Evolutionary conservation across 2,888 invertebrate genomes (phyloP).

Genomic region (Athalia cordata): DNA sequence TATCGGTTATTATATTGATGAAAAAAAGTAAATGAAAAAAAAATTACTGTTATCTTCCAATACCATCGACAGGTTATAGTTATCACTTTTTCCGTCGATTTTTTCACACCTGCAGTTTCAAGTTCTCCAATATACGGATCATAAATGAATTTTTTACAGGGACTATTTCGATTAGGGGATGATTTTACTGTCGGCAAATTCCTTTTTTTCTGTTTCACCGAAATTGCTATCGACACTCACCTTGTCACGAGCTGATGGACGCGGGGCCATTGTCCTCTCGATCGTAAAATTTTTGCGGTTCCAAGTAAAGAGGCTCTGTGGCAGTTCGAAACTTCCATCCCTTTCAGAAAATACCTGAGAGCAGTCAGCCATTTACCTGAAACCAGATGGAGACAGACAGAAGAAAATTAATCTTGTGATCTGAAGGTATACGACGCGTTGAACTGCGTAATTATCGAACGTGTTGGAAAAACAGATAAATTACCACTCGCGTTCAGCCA

Average conservation of each 20-base stretch:
- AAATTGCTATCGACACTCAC: conserved; percentile 68
- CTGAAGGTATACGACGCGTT: neutral
- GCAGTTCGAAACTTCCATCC: conserved; percentile 75
- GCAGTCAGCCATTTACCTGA: conserved; percentile 76
- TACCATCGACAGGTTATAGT: too few species aligned
- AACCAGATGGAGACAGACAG: conserved; percentile 53
- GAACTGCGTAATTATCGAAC: neutral
- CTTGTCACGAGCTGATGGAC: conserved; percentile 81
- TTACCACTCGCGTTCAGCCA: conserved; percentile 82
- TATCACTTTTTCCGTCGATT: too few species aligned
- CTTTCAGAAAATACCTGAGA: conserved; percentile 76
- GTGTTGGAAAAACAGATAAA: conserved; percentile 4
- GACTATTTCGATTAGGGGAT: too few species aligned
- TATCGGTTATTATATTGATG: too few species aligned
- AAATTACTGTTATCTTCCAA: too few species aligned
- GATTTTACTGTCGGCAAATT: too few species aligned
- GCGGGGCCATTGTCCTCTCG: conserved; percentile 80
- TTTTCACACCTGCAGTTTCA: too few species aligned
- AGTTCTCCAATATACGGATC: too few species aligned
- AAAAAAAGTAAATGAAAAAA: too few species aligned
- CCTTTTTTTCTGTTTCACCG: neutral
- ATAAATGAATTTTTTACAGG: too few species aligned
- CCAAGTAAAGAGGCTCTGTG: conserved; percentile 78
- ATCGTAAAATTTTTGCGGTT: conserved; percentile 78
- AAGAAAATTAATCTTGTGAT: conserved; percentile 4